phyloP scores from a whole-genome alignment of 2,888 invertebrate species.

The Zygogramma bicolorata region DNA sequence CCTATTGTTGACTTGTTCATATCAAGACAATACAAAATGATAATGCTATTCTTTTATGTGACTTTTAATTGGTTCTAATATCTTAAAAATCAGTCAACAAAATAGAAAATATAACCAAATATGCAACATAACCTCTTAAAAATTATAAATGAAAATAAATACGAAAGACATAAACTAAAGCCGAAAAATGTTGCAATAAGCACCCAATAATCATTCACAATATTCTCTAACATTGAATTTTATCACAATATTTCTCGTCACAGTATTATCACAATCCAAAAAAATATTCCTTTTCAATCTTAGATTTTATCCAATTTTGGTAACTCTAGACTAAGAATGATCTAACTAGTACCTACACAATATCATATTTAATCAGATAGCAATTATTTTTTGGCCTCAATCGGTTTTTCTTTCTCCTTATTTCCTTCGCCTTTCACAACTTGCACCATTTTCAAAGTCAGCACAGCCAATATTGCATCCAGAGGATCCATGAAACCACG shows the following conservation, averaged over 20 bases:
- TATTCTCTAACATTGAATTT: background rate
- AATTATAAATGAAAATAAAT: background rate
- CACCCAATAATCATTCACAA: background rate
- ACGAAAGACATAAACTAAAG: background rate
- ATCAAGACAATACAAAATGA: background rate
- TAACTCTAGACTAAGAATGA: background rate
- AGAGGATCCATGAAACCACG: constrained; percentile 97
- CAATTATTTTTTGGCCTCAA: constrained; percentile 35
- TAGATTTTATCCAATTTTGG: background rate
- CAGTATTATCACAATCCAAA: background rate
- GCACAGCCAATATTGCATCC: constrained; percentile 89
- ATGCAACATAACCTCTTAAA: background rate
- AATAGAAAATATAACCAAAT: background rate
- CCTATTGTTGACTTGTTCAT: too few relatives aligned
- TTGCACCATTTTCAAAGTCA: constrained; percentile 79
- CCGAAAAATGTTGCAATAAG: background rate
- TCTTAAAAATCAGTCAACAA: background rate
- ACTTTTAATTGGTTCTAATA: background rate
- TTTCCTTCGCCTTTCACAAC: constrained; percentile 63
- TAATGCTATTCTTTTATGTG: background rate
- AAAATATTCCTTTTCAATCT: background rate
- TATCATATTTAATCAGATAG: background rate
- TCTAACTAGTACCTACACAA: background rate
- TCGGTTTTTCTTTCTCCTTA: constrained; percentile 51
- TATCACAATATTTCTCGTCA: background rate